Percentiles rank a stretch among this genome's conserved stretches.
Conservation (phyloP, 53 echinoderm and acorn worm species). For the Hippasteria phrygiana region DNA sequence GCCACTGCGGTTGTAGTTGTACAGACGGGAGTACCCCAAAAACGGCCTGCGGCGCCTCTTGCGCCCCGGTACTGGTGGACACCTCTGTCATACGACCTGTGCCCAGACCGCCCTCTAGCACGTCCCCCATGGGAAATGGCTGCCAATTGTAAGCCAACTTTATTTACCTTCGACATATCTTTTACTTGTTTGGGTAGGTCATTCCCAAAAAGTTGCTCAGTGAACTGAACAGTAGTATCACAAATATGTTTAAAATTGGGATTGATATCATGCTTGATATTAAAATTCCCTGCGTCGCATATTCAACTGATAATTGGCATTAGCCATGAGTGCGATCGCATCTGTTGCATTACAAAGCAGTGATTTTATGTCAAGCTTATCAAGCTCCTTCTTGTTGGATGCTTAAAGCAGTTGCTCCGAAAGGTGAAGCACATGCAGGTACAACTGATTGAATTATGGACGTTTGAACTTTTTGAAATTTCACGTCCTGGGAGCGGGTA, state of each 20-base stretch:
- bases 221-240: conserved; percentile 27
- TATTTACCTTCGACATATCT: conserved; percentile 30
- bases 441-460: not conserved
- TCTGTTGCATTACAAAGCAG: conserved; percentile 27
- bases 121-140: not conserved
- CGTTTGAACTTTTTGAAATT: conserved; percentile 24
- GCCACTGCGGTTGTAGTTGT: no score
- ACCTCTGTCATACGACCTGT: no score
- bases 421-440: conserved; percentile 10
- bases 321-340: conserved; percentile 34
- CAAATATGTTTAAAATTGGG: conserved; percentile 34
- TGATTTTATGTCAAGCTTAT: conserved; percentile 19
- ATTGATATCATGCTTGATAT: conserved; percentile 52
- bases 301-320: conserved; percentile 28
- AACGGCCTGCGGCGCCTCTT: no score
- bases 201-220: conserved; percentile 59
- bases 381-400: conserved; percentile 31
- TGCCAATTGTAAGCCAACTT: conserved; percentile 24
- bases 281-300: conserved; percentile 36
- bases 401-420: not conserved
- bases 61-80: no score
- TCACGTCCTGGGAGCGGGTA: conserved; percentile 18
- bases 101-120: no score
- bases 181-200: conserved; percentile 55
- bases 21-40: no score